Evolutionary conservation across 2,113 vertebrate species (phyloP).

Genomic region (Cisticola juncidis): DNA sequence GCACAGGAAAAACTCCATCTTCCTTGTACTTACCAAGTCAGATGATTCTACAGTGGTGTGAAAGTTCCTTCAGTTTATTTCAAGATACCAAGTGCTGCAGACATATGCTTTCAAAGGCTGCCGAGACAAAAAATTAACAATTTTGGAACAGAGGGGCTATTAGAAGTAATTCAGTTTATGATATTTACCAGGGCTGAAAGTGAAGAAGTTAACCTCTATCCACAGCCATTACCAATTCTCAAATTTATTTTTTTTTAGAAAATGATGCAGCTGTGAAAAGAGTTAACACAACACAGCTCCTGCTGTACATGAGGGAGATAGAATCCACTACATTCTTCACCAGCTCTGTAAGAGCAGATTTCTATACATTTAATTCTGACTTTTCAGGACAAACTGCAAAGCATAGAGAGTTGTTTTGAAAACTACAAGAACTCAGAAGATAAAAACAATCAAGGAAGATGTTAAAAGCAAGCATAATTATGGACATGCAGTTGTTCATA

Average conservation of each 20-base stretch:
- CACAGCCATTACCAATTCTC: neutral
- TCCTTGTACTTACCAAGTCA: neutral
- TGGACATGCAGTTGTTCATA: neutral
- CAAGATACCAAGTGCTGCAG: neutral
- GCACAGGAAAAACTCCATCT: neutral
- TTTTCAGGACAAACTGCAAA: neutral
- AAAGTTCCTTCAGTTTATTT: conserved; percentile 24
- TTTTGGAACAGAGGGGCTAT: neutral
- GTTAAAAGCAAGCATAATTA: neutral
- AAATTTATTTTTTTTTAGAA: neutral
- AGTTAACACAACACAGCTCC: neutral
- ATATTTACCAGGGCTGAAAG: neutral
- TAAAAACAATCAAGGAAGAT: neutral
- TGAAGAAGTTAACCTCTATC: neutral
- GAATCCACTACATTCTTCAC: neutral
- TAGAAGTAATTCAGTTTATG: neutral
- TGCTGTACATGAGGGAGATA: neutral
- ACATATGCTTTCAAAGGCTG: neutral
- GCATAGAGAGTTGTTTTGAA: neutral
- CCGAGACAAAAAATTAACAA: neutral
- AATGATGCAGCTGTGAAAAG: neutral
- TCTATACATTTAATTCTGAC: neutral
- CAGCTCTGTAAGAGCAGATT: neutral
- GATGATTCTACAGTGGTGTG: conserved; percentile 13
- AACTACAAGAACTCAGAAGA: neutral